Evolutionary conservation across 1,140 invertebrate species (phyloP).

Genomic region (Psilanteris sp.): DNA sequence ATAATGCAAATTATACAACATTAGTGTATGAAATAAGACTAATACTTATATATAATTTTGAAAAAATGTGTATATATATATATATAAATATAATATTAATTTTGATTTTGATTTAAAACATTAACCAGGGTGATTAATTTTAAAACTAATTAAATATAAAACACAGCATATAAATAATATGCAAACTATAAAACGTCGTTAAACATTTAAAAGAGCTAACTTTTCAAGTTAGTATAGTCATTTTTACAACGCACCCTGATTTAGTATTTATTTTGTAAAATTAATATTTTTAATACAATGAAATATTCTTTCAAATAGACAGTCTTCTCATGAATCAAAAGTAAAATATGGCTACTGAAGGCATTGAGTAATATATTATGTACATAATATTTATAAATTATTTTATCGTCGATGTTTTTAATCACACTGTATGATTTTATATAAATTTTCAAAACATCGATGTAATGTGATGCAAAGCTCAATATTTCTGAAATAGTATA

Average conservation of each 20-base stretch:
- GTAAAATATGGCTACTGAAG: constrained; percentile 37
- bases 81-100: constrained; percentile 13
- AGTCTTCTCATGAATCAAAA: constrained; percentile 30
- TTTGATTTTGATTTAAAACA: constrained; percentile 8
- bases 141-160: too few species aligned
- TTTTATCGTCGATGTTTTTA: constrained; percentile 1
- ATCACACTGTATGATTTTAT: not conserved
- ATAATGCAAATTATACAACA: too few species aligned
- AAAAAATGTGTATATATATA: too few species aligned
- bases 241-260: constrained; percentile 19
- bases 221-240: too few species aligned
- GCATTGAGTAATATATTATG: constrained; percentile 38
- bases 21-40: too few species aligned
- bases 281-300: constrained; percentile 10
- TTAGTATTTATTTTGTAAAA: constrained; percentile 9
- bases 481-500: too few species aligned
- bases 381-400: constrained; percentile 33
- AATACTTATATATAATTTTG: too few species aligned
- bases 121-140: constrained; percentile 3
- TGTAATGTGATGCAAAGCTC: not conserved
- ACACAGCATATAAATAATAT: too few species aligned
- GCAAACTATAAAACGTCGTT: too few species aligned
- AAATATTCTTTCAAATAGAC: constrained; percentile 15
- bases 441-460: constrained; percentile 4
- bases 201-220: too few species aligned